Evolutionary conservation across 2,797 vertebrate genomes (phyloP).

Genomic region (Sus cebifrons): DNA sequence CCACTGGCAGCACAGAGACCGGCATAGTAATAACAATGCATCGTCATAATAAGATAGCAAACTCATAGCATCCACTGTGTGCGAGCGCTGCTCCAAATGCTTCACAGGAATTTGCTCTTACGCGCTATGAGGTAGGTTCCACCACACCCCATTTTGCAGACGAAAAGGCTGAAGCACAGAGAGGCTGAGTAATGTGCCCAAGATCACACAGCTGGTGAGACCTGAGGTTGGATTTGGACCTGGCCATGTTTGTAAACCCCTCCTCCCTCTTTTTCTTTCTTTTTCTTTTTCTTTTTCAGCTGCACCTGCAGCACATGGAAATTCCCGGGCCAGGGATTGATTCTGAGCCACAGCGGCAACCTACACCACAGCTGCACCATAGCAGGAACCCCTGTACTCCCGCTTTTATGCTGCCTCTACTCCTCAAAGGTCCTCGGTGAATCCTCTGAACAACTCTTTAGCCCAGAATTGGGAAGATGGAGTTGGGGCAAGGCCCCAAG

Average conservation of each 20-base stretch:
- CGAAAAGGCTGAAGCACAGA: not conserved
- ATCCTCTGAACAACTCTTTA: not conserved
- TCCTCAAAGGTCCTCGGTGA: not conserved
- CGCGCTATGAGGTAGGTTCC: not conserved
- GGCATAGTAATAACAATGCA: not conserved
- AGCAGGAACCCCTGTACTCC: too few relatives aligned
- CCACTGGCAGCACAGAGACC: not conserved
- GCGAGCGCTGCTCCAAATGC: not conserved
- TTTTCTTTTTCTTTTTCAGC: too few relatives aligned
- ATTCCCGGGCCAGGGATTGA: too few relatives aligned
- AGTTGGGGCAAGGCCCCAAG: not conserved
- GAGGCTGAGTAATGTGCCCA: not conserved
- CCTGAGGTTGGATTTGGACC: not conserved
- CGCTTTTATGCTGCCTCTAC: not conserved
- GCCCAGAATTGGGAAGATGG: not conserved
- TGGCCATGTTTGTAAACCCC: not conserved
- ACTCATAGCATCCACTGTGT: accelerated
- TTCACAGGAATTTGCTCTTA: accelerated
- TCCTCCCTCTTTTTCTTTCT: too few relatives aligned
- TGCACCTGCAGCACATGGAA: too few relatives aligned
- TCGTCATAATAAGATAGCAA: not conserved
- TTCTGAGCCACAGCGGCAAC: too few relatives aligned
- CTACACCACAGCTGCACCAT: too few relatives aligned
- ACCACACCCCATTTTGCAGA: not conserved
- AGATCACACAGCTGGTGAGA: not conserved